Percentiles rank a stretch among this genome's conserved stretches.
Conservation (phyloP, 2,113 vertebrate species). For the Piaya cayana region DNA sequence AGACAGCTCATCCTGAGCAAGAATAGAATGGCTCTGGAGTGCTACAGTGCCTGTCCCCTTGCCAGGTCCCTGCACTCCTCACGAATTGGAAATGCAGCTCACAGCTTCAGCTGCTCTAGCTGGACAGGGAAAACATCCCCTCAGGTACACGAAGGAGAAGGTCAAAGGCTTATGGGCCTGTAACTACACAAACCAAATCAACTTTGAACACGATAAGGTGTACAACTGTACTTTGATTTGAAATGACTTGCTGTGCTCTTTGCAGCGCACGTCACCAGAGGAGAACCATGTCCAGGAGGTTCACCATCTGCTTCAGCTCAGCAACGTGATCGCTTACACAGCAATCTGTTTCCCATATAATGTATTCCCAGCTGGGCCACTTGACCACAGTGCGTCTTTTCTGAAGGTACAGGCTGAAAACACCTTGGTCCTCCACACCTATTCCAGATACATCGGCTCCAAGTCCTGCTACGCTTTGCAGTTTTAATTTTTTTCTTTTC, state of each 20-base stretch:
- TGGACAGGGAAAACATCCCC: neutral
- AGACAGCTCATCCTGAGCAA: neutral
- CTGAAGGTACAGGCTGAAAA: neutral
- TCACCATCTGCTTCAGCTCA: neutral
- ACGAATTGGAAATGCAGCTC: neutral
- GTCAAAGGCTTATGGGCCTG: neutral
- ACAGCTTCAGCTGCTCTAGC: neutral
- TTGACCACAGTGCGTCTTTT: neutral
- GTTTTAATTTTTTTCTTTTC: neutral
- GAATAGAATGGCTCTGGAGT: neutral
- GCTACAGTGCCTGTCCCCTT: neutral
- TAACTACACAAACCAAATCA: neutral
- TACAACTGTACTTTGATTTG: neutral
- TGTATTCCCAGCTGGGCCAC: neutral
- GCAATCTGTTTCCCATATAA: neutral
- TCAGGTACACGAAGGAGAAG: neutral
- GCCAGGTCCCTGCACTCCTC: neutral
- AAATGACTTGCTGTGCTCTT: neutral
- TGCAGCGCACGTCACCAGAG: too few relatives aligned
- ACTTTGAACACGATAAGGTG: neutral
- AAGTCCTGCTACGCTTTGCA: accelerated
- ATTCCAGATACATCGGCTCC: neutral
- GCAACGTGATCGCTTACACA: accelerated
- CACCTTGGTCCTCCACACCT: neutral
- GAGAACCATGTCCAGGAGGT: neutral